Percentiles rank a stretch among this genome's conserved stretches.
Evolutionary conservation across 2,797 vertebrate genomes (phyloP).

Genomic region (Lacerta viridis): DNA sequence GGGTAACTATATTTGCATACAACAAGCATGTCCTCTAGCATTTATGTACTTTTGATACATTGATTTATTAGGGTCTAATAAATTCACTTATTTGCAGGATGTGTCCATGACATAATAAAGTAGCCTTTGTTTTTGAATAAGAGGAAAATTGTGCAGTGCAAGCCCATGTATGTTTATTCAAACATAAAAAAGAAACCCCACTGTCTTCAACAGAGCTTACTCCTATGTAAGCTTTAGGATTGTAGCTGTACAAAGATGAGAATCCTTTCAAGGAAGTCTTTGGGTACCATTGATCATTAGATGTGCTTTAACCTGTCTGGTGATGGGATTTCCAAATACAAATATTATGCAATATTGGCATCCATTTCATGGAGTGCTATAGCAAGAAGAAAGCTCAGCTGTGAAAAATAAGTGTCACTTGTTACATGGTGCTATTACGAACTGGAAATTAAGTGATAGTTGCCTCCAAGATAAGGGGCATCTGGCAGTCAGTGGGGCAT

Average conservation of each 20-base stretch:
- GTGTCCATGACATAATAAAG: background rate
- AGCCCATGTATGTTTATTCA: background rate
- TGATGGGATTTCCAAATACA: background rate
- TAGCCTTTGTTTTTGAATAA: background rate
- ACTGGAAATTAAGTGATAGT: background rate
- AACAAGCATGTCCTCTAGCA: background rate
- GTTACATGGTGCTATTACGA: background rate
- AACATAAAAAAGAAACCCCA: background rate
- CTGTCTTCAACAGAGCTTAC: background rate
- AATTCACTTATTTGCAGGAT: background rate
- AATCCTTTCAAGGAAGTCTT: background rate
- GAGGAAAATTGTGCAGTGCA: background rate
- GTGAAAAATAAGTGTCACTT: conserved; percentile 1
- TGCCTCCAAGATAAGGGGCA: background rate
- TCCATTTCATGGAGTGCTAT: background rate
- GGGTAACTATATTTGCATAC: background rate
- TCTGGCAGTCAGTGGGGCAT: background rate
- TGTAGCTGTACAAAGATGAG: background rate
- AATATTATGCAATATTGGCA: background rate
- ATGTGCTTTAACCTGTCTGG: background rate
- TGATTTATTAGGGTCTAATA: background rate
- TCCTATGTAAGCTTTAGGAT: background rate
- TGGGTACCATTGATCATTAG: background rate
- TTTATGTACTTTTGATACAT: background rate
- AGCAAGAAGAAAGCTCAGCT: background rate